Base-by-base conservation (phyloP, 2,797 vertebrate genomes). In the Meriones psammophilus region DNA sequence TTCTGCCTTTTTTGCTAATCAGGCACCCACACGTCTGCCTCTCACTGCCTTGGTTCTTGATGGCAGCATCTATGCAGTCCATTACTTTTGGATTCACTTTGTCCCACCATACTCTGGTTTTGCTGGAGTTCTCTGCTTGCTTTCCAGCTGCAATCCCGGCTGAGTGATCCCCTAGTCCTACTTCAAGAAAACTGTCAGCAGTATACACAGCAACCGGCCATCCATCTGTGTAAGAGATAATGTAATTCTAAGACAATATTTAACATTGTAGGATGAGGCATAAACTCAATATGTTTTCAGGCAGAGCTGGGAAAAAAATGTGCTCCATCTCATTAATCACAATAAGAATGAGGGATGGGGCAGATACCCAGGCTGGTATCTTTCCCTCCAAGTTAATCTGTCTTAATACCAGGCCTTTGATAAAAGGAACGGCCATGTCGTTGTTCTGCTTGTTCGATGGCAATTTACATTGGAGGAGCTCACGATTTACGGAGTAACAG, bases 271-370 rank as follows among this genome's bases (percentile, higher is more conserved):
- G 89, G 96, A 97, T 81, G 88, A 97, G 92, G 97, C 97, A 96
- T 97, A 98, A 98, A 86, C 96, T 98, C 98, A 95, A 71, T 98
- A 97, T 97, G 97, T 98, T 98, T 98, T 97, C 96, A 97, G 46
- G 93, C 88, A 96, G 85, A 97, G 97, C 88, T 98, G 68, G 5
- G 95, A 97, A 88, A 50, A 96, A 98, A 68, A 79, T 96, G 96
- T 94, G 94, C 97, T 64, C 93, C 76, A 94, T 96, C 94, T 98
- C 98, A 98, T 98, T 98, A 98, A 98, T 98, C 97, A 98, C 94
- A 97, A 96, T 97, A 91, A 98, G 95, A 97, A 98, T 98, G 98
- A 98, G 97, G 98, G 98, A 98, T 98, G 95, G 97, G 98, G 97
- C 89, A 98, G 95, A 95, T 96, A 97, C 92, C 86, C 95, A 95